Evolutionary conservation across 2,888 invertebrate species (phyloP).

Genomic region (Acrocera orbiculus): DNA sequence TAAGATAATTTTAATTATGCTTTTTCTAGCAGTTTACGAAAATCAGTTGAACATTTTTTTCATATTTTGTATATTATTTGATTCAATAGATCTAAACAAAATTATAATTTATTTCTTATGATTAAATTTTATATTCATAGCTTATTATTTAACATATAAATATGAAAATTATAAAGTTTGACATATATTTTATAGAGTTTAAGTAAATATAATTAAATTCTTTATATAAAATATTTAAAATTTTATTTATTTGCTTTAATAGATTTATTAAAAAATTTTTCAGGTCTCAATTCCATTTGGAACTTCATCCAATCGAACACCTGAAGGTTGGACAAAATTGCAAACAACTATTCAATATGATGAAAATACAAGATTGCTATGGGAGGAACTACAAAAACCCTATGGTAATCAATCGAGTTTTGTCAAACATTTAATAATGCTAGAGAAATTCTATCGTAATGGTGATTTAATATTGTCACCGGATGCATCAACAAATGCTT

Average conservation of each 20-base stretch:
- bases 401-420: constrained; percentile 80
- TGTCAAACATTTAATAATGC: constrained; percentile 55
- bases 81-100: too few relatives aligned
- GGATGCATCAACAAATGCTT: constrained; percentile 54
- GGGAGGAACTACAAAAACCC: constrained; percentile 68
- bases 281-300: constrained; percentile 65
- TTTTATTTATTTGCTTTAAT: constrained; percentile 7
- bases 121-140: background rate
- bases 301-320: constrained; percentile 37
- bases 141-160: constrained; percentile 2
- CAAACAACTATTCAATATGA: constrained; percentile 65
- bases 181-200: too few relatives aligned
- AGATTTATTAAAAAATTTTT: too few relatives aligned
- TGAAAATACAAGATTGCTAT: constrained; percentile 58
- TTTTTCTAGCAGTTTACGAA: too few relatives aligned
- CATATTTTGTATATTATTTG: too few relatives aligned
- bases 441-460: constrained; percentile 69
- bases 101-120: background rate
- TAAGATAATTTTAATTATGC: too few relatives aligned
- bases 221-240: background rate
- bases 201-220: too few relatives aligned
- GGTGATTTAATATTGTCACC: constrained; percentile 60
- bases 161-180: too few relatives aligned
- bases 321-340: constrained; percentile 73
- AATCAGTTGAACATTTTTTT: too few relatives aligned